Percentiles rank a stretch among this genome's conserved stretches.
These are phyloP conservation scores for Pelosia muscerda DNA, from an alignment of 2,888 invertebrate species.

Conservation along the genomic window DNA sequence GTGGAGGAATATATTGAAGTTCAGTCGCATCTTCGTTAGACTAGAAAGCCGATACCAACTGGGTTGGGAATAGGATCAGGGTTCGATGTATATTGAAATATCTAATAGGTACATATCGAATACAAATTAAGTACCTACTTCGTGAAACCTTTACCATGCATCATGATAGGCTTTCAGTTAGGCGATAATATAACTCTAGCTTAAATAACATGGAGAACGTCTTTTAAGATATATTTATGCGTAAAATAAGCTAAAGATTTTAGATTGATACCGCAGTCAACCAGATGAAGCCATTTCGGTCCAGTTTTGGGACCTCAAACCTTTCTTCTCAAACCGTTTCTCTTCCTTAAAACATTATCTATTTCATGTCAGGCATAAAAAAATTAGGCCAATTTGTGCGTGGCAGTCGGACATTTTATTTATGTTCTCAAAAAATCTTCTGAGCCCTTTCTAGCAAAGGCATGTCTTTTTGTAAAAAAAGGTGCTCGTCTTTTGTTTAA, in stretches of 20 bases:
- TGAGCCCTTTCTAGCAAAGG: not conserved
- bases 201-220: not conserved
- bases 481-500: not conserved
- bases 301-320: conserved; percentile 48
- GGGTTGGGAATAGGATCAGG: too few species aligned
- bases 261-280: conserved; percentile 65
- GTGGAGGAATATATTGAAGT: too few species aligned
- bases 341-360: conserved; percentile 71
- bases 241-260: conserved; percentile 59
- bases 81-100: not conserved
- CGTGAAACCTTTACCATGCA: not conserved
- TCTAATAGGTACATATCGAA: not conserved
- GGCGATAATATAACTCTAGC: conserved; percentile 5
- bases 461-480: not conserved
- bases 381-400: conserved; percentile 49
- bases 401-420: conserved; percentile 42
- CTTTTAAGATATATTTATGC: conserved; percentile 51
- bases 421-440: conserved; percentile 37
- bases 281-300: conserved; percentile 65
- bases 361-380: conserved; percentile 53
- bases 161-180: not conserved
- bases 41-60: too few species aligned
- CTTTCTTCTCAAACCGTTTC: conserved; percentile 49
- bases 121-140: not conserved
- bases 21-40: too few species aligned